Evolutionary conservation across 1,140 invertebrate genomes (phyloP).

Genomic region (Penaeus chinensis): DNA sequence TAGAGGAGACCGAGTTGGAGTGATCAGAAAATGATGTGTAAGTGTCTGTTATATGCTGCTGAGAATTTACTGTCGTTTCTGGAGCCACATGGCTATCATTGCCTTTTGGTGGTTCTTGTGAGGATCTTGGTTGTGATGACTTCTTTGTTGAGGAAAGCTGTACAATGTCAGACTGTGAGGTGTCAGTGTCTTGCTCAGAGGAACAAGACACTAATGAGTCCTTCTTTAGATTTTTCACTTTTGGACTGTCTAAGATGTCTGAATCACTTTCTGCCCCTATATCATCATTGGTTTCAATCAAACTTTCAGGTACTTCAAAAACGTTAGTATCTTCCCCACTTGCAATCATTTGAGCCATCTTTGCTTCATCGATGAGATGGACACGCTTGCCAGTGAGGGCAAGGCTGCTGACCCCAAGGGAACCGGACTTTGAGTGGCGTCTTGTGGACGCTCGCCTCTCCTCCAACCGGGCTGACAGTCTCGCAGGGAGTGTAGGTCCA

Average conservation of each 20-base stretch:
- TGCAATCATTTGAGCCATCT: background rate
- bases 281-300: background rate
- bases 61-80: too few relatives aligned
- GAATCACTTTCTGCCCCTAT: slow-evolving; percentile 15
- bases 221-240: background rate
- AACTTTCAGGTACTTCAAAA: background rate
- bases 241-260: slow-evolving; percentile 34
- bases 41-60: too few relatives aligned
- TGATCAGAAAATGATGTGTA: too few relatives aligned
- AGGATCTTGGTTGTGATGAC: background rate
- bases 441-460: slow-evolving; percentile 15
- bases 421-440: background rate
- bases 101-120: background rate
- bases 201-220: background rate
- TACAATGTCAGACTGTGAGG: slow-evolving; percentile 5
- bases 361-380: slow-evolving; percentile 12
- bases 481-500: slow-evolving; percentile 26
- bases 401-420: background rate
- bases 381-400: slow-evolving; percentile 30
- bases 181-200: background rate
- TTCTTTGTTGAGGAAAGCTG: background rate
- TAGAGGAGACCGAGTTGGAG: too few relatives aligned
- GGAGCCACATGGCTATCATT: background rate
- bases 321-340: background rate
- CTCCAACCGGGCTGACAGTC: slow-evolving; percentile 37